Conservation (phyloP, 2,888 invertebrate genomes). For the Pandemis heparana region DNA sequence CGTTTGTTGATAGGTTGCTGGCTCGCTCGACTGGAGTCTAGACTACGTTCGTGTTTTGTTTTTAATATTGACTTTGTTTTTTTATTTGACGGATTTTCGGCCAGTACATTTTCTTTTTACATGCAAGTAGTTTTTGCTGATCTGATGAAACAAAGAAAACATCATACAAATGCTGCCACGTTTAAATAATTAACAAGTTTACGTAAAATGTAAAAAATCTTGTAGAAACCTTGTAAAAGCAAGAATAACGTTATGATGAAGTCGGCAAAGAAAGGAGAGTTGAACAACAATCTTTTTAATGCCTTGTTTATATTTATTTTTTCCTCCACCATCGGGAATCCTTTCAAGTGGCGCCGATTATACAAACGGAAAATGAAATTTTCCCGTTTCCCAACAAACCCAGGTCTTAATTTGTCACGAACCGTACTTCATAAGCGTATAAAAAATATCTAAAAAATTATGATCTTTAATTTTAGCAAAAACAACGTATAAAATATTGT, state of each 20-base stretch:
- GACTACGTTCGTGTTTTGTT: not conserved
- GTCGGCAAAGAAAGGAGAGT: not conserved
- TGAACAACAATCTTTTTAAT: conserved; percentile 10
- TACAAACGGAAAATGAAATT: conserved; percentile 17
- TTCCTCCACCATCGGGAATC: conserved; percentile 5
- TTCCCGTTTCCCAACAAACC: conserved; percentile 7
- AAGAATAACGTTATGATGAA: not conserved
- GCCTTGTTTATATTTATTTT: conserved; percentile 21
- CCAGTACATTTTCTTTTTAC: not conserved
- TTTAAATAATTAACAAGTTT: too few relatives aligned
- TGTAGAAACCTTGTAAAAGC: not conserved
- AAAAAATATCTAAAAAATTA: conserved; percentile 8
- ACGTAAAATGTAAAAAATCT: not conserved
- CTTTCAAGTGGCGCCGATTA: conserved; percentile 34
- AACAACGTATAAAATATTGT: not conserved
- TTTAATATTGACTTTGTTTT: not conserved
- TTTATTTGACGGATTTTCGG: not conserved
- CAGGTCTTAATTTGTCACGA: conserved; percentile 21
- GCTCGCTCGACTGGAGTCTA: not conserved
- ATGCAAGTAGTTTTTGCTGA: too few relatives aligned
- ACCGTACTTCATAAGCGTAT: conserved; percentile 5
- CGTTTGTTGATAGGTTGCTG: not conserved
- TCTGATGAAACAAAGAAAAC: too few relatives aligned
- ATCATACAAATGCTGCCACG: too few relatives aligned
- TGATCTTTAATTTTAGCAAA: not conserved